Base-by-base conservation (phyloP, 2,797 vertebrate species). In the Bradypus variegatus region DNA sequence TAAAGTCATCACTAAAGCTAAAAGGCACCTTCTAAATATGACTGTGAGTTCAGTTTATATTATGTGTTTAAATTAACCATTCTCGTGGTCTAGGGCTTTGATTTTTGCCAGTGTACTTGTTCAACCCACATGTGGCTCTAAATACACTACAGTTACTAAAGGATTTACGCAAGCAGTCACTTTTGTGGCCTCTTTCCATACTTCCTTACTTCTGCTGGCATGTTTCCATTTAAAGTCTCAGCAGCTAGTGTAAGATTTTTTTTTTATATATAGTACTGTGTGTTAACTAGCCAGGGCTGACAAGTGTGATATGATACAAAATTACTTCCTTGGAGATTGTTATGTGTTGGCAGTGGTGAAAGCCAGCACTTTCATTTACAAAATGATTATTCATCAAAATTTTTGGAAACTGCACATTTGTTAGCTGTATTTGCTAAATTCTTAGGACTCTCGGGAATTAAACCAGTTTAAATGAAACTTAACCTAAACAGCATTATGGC, bases 381-480 rank as follows among this genome's bases (percentile, higher is more conserved):
- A 11, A 95, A 94, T 67, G 45, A 83, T 33, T 64, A 25, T 21
- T 65, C 53, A 53, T 21, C 72, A 75, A 16, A 31, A 75, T 33
- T 69, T 62, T 78, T 84, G 76, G 21, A 80, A 91, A 83, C 48
- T 78, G 29, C 88, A 79, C n/a, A 88, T 65, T 90, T 89, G 85
- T 64, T 87, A 65, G 73, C 50, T 95, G 80, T 92, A 86, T 62
- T 75, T 81, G 84, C 85, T 90, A 88, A 91, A 80, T 65, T 93
- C 45, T 60, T 84, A 83, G 2, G 45, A 76, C 64, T 90, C 70
- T 90, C 45, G 84, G 75, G n/a, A 89, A 79, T 60, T 92, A 89
- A 94, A 73, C 58, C 83, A 92, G 23, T 70, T 93, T 80, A 94
- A 91, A 86, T 72, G 38, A 89, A 92, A 92, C 33, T 60, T 87